Conservation (phyloP, 2,888 invertebrate genomes). For the Volucella zonaria region DNA sequence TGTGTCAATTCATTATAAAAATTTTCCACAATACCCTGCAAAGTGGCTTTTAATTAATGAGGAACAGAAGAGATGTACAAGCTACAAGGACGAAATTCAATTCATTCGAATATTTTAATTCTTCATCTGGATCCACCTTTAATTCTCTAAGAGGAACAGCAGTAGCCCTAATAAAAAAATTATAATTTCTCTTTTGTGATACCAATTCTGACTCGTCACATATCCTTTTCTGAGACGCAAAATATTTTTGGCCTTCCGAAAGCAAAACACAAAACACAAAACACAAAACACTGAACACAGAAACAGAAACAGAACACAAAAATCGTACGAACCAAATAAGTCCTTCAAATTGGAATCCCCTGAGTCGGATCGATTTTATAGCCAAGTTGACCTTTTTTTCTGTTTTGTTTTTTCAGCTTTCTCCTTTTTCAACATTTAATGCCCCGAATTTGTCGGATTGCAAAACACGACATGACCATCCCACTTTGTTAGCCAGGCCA, state of each 20-base stretch:
- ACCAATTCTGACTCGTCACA: too few relatives aligned
- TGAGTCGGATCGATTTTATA: constrained; percentile 37
- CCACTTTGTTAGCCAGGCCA: background rate
- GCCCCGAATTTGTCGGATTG: constrained; percentile 26
- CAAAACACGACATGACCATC: constrained; percentile 22
- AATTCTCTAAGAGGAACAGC: too few relatives aligned
- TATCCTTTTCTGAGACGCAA: too few relatives aligned
- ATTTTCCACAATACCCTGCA: too few relatives aligned
- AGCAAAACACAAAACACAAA: background rate
- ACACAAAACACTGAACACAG: background rate
- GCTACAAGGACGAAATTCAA: constrained; percentile 6
- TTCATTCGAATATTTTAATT: too few relatives aligned
- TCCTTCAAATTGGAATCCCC: background rate
- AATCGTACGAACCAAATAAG: too few relatives aligned
- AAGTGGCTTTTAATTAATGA: constrained; percentile 55
- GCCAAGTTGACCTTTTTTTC: constrained; percentile 23
- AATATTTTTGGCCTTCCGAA: too few relatives aligned
- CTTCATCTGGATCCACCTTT: too few relatives aligned
- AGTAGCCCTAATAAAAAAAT: too few relatives aligned
- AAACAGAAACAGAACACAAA: background rate
- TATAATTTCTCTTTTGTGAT: too few relatives aligned
- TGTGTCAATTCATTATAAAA: background rate
- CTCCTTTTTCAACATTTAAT: constrained; percentile 1
- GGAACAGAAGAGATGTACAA: background rate
- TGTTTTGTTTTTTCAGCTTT: background rate